Percentiles rank a stretch among this genome's conserved stretches.
These are phyloP conservation scores for Cherax quadricarinatus DNA, from an alignment of 1,140 invertebrate genomes.

Conservation along the genomic window DNA sequence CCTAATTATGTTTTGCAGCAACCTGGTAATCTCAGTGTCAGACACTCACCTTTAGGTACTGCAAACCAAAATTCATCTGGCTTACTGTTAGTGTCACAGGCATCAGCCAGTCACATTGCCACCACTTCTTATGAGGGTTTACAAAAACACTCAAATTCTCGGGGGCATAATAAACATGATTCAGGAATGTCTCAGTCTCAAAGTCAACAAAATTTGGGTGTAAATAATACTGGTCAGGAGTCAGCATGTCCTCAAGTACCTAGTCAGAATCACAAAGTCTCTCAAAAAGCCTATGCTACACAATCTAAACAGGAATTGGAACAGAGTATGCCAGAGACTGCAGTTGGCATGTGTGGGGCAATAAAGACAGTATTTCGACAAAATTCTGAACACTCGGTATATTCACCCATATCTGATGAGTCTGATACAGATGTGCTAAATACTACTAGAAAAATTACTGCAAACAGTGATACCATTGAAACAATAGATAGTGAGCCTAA, in stretches of 20 bases:
- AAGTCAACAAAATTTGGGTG: neutral
- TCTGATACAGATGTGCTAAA: constrained; percentile 49
- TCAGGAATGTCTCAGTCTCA: neutral
- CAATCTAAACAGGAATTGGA: neutral
- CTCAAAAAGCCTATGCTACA: neutral
- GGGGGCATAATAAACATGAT: neutral
- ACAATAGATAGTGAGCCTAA: neutral
- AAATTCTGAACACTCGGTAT: constrained; percentile 43
- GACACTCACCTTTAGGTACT: neutral
- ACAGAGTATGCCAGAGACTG: neutral
- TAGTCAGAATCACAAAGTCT: constrained; percentile 15
- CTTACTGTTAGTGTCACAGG: neutral
- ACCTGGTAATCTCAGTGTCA: neutral
- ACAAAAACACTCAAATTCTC: neutral
- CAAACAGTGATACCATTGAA: neutral
- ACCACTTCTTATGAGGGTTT: neutral
- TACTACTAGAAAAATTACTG: neutral
- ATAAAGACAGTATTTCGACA: constrained; percentile 31
- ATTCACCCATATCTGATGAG: constrained; percentile 61
- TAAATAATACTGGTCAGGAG: neutral
- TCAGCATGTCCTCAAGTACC: neutral
- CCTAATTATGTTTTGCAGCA: constrained; percentile 16
- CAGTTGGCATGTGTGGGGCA: neutral
- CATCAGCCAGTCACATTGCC: neutral
- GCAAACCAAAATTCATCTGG: neutral